phyloP scores from a whole-genome alignment of 2,113 vertebrate species.

The Nothocercus nigrocapillus region DNA sequence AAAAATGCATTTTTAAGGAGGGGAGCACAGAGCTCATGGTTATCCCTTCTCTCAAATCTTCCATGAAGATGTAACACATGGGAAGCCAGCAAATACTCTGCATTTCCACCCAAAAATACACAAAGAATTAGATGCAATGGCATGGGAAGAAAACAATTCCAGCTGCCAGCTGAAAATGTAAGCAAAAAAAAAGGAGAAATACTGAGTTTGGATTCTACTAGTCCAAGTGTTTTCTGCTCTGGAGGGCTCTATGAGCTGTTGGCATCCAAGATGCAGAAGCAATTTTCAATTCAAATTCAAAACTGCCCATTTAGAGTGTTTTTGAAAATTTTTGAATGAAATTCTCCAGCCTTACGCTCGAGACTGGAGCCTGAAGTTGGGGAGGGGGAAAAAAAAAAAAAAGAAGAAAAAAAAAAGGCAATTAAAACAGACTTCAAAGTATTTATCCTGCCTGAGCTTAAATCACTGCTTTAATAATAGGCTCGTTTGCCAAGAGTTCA shows the following conservation, averaged over 20 bases:
- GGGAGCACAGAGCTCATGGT: fast-evolving
- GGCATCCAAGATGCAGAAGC: too few relatives aligned
- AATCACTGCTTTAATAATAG: conserved; percentile 19
- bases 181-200: background rate
- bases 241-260: background rate
- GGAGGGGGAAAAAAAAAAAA: background rate
- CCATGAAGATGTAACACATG: fast-evolving
- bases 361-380: background rate
- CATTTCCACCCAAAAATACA: fast-evolving
- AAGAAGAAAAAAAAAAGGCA: background rate
- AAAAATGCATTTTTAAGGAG: background rate
- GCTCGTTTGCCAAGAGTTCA: background rate
- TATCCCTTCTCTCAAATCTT: background rate
- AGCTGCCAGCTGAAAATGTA: background rate
- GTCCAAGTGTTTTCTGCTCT: background rate
- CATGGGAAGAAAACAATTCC: background rate
- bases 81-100: background rate
- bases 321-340: background rate
- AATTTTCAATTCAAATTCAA: too few relatives aligned
- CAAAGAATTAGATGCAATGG: fast-evolving
- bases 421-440: conserved; percentile 33
- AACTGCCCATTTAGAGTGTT: too few relatives aligned
- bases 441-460: background rate
- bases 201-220: background rate
- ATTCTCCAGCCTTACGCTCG: background rate